These are phyloP conservation scores for Podotricha telesiphe DNA, from an alignment of 2,888 invertebrate genomes.

Conservation along the genomic window DNA sequence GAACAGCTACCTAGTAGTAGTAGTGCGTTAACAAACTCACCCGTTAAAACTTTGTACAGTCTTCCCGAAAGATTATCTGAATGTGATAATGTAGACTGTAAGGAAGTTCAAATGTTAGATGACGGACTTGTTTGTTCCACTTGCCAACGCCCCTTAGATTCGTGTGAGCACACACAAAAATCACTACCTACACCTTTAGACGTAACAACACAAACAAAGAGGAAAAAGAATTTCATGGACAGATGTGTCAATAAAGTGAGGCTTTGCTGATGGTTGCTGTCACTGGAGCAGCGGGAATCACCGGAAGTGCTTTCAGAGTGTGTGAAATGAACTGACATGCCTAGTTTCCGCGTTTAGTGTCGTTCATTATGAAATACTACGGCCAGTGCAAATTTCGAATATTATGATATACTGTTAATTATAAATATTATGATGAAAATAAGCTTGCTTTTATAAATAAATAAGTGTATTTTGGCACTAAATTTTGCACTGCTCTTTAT, in stretches of 20 bases:
- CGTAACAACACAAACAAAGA: slow-evolving; percentile 84
- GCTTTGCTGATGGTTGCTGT: slow-evolving; percentile 84
- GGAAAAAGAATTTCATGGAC: slow-evolving; percentile 93
- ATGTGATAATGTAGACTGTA: slow-evolving; percentile 66
- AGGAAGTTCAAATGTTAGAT: slow-evolving; percentile 54
- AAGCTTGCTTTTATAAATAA: slow-evolving; percentile 18
- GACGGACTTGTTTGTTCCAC: slow-evolving; percentile 73
- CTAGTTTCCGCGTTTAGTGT: slow-evolving; percentile 28
- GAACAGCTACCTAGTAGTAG: slow-evolving; percentile 74
- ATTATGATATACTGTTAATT: slow-evolving; percentile 44
- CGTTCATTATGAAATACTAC: slow-evolving; percentile 7
- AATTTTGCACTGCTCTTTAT: slow-evolving; percentile 33
- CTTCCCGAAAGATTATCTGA: slow-evolving; percentile 74
- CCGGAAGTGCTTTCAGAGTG: slow-evolving; percentile 67
- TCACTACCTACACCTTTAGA: slow-evolving; percentile 84
- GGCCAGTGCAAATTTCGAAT: slow-evolving; percentile 25
- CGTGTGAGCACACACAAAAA: slow-evolving; percentile 78
- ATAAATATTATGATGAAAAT: neutral
- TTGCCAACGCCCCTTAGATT: slow-evolving; percentile 85
- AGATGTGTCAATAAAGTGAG: slow-evolving; percentile 92
- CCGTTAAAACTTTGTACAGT: slow-evolving; percentile 73
- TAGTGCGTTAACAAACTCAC: slow-evolving; percentile 71
- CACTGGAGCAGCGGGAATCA: slow-evolving; percentile 31
- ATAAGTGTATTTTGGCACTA: slow-evolving; percentile 5
- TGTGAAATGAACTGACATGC: slow-evolving; percentile 61